Evolutionary conservation across 1,140 invertebrate species (phyloP), one percentile per base, ranked within the genome.

Genomic region (Agrypnia vestita): DNA sequence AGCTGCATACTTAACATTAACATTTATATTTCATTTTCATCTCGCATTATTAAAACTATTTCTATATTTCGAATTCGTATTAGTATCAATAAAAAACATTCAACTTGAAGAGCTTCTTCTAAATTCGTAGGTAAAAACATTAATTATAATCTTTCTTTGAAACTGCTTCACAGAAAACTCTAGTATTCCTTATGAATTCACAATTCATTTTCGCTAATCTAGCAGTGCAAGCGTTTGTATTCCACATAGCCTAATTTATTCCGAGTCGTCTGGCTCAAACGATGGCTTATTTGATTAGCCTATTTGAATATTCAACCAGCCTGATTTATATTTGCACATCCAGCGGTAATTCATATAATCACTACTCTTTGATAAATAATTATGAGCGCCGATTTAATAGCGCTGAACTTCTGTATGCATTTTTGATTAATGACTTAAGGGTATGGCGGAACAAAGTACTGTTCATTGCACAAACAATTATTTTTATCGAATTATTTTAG

Each of bases 301-400:
- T 64, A 81, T 71, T 81, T 81, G 80, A 81, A 81, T 81, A 81
- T 81, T 81, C 80, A 77, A 61, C 74, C 80, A 73, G 62, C 43
- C 67, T 59, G 80, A 81, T 77, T 81, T 81, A n/a, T 80, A 43
- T 80, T 80, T 75, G 72, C 78, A 55, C 47, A 55, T 15, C 75
- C 43, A 47, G 61, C 59, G 47, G 35, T 64, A 76, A 76, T 76
- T 67, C 44, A 64, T 49, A 67, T 76, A 76, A 76, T 21, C 59
- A 49, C 76, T 59, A 61, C 15, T 67, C 73, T 80, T 80, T 80
- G 73, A 80, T 80, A 76, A 80, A 80, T 80, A 80, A 80, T 80
- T 80, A 76, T 73, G 55, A 74, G 61, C 53, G 46, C 4, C n/a
- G 53, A 69, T 56, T 73, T 69, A 80, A 67, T 47, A 67, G 61